These are phyloP conservation scores for Iselma pallidipennis DNA, from an alignment of 2,888 invertebrate species.

Conservation along the genomic window DNA sequence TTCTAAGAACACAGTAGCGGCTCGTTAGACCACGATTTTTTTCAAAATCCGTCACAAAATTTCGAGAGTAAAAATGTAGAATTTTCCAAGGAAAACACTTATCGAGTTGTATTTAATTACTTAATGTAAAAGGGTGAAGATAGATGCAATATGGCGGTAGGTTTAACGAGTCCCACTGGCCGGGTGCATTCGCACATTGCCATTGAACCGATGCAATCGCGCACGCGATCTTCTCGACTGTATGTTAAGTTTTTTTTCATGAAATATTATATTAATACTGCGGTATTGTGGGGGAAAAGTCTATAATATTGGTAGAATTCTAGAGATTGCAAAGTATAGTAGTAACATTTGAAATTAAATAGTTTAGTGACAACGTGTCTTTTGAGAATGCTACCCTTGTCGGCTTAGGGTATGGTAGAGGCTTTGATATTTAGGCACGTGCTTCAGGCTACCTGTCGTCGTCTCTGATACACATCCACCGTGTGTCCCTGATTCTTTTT, in stretches of 20 bases:
- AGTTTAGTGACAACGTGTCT: neutral
- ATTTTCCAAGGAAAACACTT: no score
- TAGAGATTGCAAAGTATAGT: neutral
- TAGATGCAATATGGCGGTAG: neutral
- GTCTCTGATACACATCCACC: neutral
- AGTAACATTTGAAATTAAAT: neutral
- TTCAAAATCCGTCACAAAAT: no score
- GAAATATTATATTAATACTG: no score
- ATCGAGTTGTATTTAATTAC: neutral
- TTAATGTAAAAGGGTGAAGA: neutral
- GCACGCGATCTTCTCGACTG: constrained; percentile 17
- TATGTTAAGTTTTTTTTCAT: neutral
- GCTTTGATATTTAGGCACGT: neutral
- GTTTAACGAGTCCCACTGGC: constrained; percentile 19
- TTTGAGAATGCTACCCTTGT: neutral
- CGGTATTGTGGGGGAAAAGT: no score
- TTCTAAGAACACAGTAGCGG: constrained; percentile 16
- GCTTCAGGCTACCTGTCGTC: neutral
- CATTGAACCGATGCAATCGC: constrained; percentile 14
- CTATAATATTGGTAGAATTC: neutral
- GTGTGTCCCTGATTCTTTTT: neutral
- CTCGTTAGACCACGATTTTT: no score
- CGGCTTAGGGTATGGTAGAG: neutral
- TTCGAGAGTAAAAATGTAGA: no score
- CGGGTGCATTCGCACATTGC: constrained; percentile 17